These are phyloP conservation scores for Melanotaenia maccullochi DNA, from an alignment of 2,797 vertebrate genomes.

Conservation along the genomic window DNA sequence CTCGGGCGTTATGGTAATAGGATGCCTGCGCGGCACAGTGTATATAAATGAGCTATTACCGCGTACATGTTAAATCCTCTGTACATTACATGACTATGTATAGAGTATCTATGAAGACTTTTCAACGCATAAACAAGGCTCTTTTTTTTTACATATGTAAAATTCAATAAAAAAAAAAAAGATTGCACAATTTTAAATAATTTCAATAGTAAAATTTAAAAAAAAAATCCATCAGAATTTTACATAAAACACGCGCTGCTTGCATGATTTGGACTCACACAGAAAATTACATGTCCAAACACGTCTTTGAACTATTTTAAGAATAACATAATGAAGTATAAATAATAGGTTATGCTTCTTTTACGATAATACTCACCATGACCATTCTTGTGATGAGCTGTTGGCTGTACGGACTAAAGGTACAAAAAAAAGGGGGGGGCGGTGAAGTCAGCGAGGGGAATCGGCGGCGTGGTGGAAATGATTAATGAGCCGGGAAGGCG, in stretches of 20 bases:
- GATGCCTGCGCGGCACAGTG: conserved; percentile 80
- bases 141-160: not conserved
- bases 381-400: conserved; percentile 93
- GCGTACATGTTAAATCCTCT: conserved; percentile 69
- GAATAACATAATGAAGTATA: not conserved
- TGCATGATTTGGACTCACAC: not conserved
- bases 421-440: conserved; percentile 29
- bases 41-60: conserved; percentile 83
- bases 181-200: not conserved
- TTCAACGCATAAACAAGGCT: not conserved
- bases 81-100: conserved; percentile 57
- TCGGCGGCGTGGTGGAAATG: conserved; percentile 39
- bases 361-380: conserved; percentile 90
- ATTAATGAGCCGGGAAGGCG: conserved; percentile 48
- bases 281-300: not conserved
- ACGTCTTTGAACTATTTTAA: not conserved
- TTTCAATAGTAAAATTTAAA: no score
- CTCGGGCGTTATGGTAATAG: conserved; percentile 80
- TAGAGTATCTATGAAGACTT: conserved; percentile 13
- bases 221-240: not conserved
- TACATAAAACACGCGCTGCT: not conserved
- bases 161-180: not conserved
- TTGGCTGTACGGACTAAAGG: conserved; percentile 14
- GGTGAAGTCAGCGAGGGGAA: conserved; percentile 19
- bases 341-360: no score